Evolutionary conservation across 2,797 vertebrate species (phyloP).

Genomic region (Somateria mollissima): DNA sequence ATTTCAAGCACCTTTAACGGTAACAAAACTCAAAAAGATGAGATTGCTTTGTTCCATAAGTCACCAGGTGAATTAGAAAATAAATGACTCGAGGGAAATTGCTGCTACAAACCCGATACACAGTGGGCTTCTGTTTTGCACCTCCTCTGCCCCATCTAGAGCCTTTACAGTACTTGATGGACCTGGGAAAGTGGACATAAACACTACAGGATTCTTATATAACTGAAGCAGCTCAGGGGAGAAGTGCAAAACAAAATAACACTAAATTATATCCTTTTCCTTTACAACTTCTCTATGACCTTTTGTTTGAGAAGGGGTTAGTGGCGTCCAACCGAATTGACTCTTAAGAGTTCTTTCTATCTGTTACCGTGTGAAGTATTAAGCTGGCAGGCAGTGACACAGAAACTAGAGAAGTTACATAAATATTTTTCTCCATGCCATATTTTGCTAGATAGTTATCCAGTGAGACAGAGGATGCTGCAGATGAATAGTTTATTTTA

Average conservation of each 20-base stretch:
- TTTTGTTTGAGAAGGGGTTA: neutral
- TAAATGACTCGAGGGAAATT: neutral
- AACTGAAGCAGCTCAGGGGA: neutral
- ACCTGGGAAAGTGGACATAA: neutral
- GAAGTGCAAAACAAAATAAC: neutral
- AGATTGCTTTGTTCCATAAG: neutral
- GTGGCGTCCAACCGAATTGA: neutral
- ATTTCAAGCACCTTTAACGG: neutral
- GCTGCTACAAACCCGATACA: neutral
- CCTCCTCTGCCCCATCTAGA: neutral
- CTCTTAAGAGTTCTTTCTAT: neutral
- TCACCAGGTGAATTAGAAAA: neutral
- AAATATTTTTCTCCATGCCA: neutral
- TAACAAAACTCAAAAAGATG: neutral
- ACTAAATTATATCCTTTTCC: neutral
- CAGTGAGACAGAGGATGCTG: neutral
- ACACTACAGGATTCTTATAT: neutral
- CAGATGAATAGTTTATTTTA: neutral
- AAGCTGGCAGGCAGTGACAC: neutral
- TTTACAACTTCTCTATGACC: neutral
- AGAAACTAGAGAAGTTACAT: neutral
- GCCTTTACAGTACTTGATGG: neutral
- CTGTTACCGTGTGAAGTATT: neutral
- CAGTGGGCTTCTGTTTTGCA: neutral
- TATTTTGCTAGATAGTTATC: neutral